Evolutionary conservation across 2,888 invertebrate species (phyloP).

Genomic region (Marronus borbonicus): DNA sequence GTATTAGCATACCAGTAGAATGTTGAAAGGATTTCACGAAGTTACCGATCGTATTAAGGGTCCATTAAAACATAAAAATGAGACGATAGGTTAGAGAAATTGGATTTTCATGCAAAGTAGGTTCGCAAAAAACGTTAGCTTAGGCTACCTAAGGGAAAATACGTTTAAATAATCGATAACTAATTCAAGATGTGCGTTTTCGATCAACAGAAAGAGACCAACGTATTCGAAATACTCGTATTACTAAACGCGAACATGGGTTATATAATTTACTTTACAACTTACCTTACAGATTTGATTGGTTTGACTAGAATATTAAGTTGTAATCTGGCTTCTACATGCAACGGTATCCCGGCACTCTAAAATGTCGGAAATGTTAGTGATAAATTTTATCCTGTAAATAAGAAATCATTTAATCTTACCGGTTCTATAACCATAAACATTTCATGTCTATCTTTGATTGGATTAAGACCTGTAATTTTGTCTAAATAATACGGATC

Average conservation of each 20-base stretch:
- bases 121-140: background rate
- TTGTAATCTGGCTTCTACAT: conserved; percentile 86
- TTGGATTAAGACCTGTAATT: conserved; percentile 81
- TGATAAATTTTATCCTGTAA: too few relatives aligned
- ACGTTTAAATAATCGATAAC: background rate
- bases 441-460: conserved; percentile 81
- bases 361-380: conserved; percentile 62
- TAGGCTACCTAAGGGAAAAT: too few relatives aligned
- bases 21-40: background rate
- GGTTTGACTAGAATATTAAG: conserved; percentile 84
- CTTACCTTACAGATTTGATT: conserved; percentile 75
- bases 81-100: background rate
- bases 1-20: conserved; percentile 8
- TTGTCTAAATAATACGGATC: conserved; percentile 78
- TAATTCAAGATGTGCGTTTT: too few relatives aligned
- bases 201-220: too few relatives aligned
- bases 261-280: background rate
- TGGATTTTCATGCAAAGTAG: conserved; percentile 18
- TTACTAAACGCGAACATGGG: too few relatives aligned
- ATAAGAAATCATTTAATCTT: conserved; percentile 59
- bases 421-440: conserved; percentile 85
- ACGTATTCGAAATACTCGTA: too few relatives aligned
- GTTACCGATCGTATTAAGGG: background rate
- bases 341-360: conserved; percentile 83
- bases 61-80: conserved; percentile 7